phyloP scores from a whole-genome alignment of 2,113 vertebrate species.

The Lampris megalopsis region DNA sequence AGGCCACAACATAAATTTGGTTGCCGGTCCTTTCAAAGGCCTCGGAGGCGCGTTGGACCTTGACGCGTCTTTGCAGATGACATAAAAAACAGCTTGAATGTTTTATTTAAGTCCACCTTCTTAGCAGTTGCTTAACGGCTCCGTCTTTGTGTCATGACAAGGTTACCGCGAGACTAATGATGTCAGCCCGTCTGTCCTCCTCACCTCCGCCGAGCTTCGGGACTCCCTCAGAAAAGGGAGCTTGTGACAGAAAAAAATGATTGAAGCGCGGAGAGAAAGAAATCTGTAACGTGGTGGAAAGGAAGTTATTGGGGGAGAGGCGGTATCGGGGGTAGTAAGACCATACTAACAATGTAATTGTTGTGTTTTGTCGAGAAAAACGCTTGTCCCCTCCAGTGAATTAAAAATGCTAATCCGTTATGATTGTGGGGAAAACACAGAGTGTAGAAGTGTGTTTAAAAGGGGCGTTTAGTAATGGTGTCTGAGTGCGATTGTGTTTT shows the following conservation, averaged over 20 bases:
- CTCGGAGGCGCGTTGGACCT: too few species aligned
- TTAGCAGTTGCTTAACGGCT: neutral
- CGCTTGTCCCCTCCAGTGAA: too few species aligned
- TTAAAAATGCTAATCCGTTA: too few species aligned
- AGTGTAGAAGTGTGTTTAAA: too few species aligned
- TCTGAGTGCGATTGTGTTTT: neutral
- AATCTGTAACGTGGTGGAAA: too few species aligned
- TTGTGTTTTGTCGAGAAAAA: neutral
- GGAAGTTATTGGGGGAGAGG: too few species aligned
- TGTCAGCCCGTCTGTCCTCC: neutral
- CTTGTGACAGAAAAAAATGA: neutral
- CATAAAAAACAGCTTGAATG: conserved; percentile 24
- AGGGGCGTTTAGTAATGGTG: neutral
- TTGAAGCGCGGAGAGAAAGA: neutral
- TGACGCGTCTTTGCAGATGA: neutral
- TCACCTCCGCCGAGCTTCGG: neutral
- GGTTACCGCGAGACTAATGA: conserved; percentile 38
- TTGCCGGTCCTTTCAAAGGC: conserved; percentile 6
- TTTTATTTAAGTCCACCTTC: conserved; percentile 45
- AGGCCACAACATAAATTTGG: conserved; percentile 21
- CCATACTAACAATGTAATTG: neutral
- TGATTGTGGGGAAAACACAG: conserved; percentile 13
- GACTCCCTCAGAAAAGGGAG: neutral
- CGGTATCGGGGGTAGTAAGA: neutral
- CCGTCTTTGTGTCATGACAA: conserved; percentile 10